These are phyloP conservation scores for Schrankia costaestrigalis DNA, from an alignment of 2,888 invertebrate genomes.

Conservation along the genomic window DNA sequence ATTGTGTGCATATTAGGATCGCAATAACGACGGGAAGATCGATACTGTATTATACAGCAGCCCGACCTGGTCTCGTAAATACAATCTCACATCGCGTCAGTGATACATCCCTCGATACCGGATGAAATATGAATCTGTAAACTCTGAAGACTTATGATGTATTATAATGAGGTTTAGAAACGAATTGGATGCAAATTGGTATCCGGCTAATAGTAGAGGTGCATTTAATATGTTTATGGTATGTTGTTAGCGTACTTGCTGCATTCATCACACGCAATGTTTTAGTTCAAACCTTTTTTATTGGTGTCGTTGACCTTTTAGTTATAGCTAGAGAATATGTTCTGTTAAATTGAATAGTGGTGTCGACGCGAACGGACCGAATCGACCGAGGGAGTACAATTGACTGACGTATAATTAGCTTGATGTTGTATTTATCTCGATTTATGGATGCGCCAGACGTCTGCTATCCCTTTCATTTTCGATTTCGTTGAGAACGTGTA, in stretches of 20 bases:
- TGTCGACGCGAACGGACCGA: no score
- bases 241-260: constrained; percentile 6
- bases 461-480: no score
- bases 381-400: no score
- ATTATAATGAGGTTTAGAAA: constrained; percentile 52
- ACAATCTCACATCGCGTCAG: constrained; percentile 58
- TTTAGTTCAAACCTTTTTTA: background rate
- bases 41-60: constrained; percentile 53
- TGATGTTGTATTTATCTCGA: no score
- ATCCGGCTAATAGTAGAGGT: constrained; percentile 47
- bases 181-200: constrained; percentile 41
- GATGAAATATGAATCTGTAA: constrained; percentile 69
- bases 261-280: background rate
- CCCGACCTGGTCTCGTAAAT: constrained; percentile 63
- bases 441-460: no score
- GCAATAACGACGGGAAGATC: constrained; percentile 48
- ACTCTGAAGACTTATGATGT: constrained; percentile 61
- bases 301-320: no score
- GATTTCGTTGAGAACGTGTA: no score
- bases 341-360: no score
- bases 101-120: constrained; percentile 68
- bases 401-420: no score
- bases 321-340: no score
- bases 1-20: constrained; percentile 44
- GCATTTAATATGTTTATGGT: constrained; percentile 33